Evolutionary conservation across 2,797 vertebrate genomes (phyloP).

Genomic region (Sandelia bainsii): DNA sequence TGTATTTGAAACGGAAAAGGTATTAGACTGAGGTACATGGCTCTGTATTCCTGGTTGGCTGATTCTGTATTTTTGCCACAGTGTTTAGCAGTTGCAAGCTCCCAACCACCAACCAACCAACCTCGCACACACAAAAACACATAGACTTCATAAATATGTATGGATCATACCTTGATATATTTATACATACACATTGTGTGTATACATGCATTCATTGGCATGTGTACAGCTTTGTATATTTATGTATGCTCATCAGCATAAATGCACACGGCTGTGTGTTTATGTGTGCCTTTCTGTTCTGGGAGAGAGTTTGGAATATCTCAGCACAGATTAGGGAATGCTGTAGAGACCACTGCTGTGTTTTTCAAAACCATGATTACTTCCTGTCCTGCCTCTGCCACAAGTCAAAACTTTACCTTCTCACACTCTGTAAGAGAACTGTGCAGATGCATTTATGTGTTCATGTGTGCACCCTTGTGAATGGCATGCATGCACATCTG

Average conservation of each 20-base stretch:
- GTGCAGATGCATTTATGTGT: conserved; percentile 34
- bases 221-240: conserved; percentile 68
- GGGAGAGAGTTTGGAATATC: conserved; percentile 85
- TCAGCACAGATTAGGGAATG: conserved; percentile 82
- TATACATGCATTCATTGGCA: conserved; percentile 52
- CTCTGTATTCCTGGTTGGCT: conserved; percentile 80
- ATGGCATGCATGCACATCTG: conserved; percentile 72
- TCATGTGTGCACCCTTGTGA: conserved; percentile 28
- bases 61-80: conserved; percentile 78
- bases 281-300: conserved; percentile 64
- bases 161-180: conserved; percentile 57
- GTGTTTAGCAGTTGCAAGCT: conserved; percentile 66
- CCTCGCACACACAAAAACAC: conserved; percentile 11
- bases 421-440: conserved; percentile 23
- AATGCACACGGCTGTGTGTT: conserved; percentile 60
- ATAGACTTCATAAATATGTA: conserved; percentile 32
- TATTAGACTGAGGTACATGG: conserved; percentile 86
- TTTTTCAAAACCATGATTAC: conserved; percentile 87
- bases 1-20: conserved; percentile 85
- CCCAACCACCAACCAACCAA: conserved; percentile 20
- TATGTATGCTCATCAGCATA: conserved; percentile 68
- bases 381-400: conserved; percentile 85
- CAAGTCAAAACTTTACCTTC: conserved; percentile 53
- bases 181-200: conserved; percentile 52
- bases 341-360: conserved; percentile 77